Evolutionary conservation across 2,113 vertebrate species (phyloP), one percentile per base, ranked within the genome.

Genomic region (Gallinago paraguaiae): DNA sequence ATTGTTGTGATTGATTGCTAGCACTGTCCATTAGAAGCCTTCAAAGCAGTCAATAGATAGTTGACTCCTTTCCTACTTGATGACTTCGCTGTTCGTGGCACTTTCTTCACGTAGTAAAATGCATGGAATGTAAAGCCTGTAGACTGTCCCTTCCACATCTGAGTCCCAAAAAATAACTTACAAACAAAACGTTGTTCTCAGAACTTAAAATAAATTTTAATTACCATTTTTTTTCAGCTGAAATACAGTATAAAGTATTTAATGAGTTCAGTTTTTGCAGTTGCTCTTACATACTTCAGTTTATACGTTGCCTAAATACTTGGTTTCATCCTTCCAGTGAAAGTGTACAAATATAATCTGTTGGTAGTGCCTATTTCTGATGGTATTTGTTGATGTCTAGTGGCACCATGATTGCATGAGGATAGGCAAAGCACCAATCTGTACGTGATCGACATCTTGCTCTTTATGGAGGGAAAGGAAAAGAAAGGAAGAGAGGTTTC

Each of bases 371-470:
- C 5, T 50, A 4, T 68, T 83, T 91, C 18, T 79, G 37, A 11
- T 31, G 24, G 24, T 28, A 11, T 82, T 79, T 50, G 15, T 57
- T 79, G 48, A 35, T 79, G 28, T 20, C 24, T 33, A 24, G 53
- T 46, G 10, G 4, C 8, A 35, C 12, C 10, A 28, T 63, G 33
- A 41, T 31, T 67, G 13, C 48, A 24, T 4, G 22, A 56, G 28
- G 11, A 3, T 18, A 43, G 28, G 8, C 2, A 5, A 83, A 83
- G 13, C 20, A n/a, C 15, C 20, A 17, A 3, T 57, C 20, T 50
- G 2, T 45, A 30, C 17, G 8, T 2, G 1, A 9, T 76, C 11
- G 39, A 20, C 17, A 23, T 6, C 6, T n/a, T 46, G 3, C n/a
- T 79, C 3, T 1, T 79, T 72, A 35, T 1, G 30, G 18, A 33